Evolutionary conservation across 2,888 invertebrate genomes (phyloP), one percentile per base, ranked within the genome.

Genomic region (Lampropteryx suffumata): DNA sequence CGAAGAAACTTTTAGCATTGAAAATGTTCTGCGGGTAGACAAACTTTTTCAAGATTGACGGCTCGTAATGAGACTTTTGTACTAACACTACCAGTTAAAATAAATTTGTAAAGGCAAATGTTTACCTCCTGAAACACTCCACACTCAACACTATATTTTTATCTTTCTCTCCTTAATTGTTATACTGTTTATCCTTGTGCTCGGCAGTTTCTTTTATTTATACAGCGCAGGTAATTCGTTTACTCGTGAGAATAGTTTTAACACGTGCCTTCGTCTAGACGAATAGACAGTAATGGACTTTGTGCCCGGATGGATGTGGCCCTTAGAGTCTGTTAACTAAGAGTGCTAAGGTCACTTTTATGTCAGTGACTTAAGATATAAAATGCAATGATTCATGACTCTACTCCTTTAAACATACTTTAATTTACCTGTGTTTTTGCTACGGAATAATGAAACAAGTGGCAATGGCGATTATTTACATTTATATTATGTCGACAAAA

Each of bases 231-330:
- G 81, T 88, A 88, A 88, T 88, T 86, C 83, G 78, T 82, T 88
- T 86, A 84, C 84, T 73, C 79, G 77, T 75, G 85, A 83, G 86
- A 85, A 86, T 82, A 83, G 82, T 79, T 84, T 83, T 80, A 83
- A 79, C 84, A 82, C 85, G 84, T 84, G 83, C 82, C 76, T 69
- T 67, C 73, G 79, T 81, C 80, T 79, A 77, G 80, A 80, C 77
- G 82, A 82, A 85, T 84, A 80, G 82, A 78, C 79, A 79, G 79
- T 84, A 87, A 86, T 87, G 81, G 82, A 83, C 82, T 84, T 85
- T 82, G 73, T 76, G 77, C 73, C 76, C 76, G 75, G 66, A 69
- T 70, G 64, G 67, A 68, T 71, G 67, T 67, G 61, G 61, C 55
- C 64, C 68, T 61, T 62, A n/a, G n/a, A n/a, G n/a, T n/a, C n/a